Base-by-base conservation (phyloP, 2,797 vertebrate species). In the Acrocephalus scirpaceus region DNA sequence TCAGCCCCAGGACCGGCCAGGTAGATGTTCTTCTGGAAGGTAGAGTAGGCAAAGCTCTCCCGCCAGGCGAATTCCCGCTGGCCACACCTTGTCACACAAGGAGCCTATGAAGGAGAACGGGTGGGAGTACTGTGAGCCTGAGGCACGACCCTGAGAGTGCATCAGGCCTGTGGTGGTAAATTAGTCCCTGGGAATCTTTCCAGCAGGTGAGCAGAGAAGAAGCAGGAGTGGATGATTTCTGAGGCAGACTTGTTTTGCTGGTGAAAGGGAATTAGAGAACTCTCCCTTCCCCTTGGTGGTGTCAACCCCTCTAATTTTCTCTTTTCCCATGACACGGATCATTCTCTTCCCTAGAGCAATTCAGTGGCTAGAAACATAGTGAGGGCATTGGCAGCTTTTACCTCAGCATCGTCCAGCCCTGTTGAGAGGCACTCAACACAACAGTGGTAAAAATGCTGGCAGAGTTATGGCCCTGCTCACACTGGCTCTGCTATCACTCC, bases 401-500 rank as follows among this genome's bases (percentile, higher is more conserved):
- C 53, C 45, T 94, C 45, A 4, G 85, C 53, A 38, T 84, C 91
- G 86, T 94, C 91, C 83, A 93, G 86, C 71, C 71, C 90, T 92
- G 88, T 88, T 93, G 95, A 93, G 94, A 95, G 95, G 73, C 76
- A 73, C 95, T 94, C 32, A 1, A 81, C 79, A 65, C 80, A 81
- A 29, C 74, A n/a, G 91, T 36, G 92, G 51, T 95, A 86, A 94
- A 95, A 96, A 73, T 11, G 48, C 95, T 92, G 94, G 90, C 95
- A 76, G 87, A 78, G 79, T 56, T 48, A 75, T 0, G 4, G 53
- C 71, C 73, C 58, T 2, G 26, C 89, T 92, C 16, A 2, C 1
- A 3, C 79, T 75, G 83, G 73, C 83, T 86, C 32, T 73, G 62
- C 73, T 64, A 5, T 62, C 16, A 4, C 83, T 92, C 40, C 67